Conservation (phyloP, 2,888 invertebrate species). For the Erebia epiphron region DNA sequence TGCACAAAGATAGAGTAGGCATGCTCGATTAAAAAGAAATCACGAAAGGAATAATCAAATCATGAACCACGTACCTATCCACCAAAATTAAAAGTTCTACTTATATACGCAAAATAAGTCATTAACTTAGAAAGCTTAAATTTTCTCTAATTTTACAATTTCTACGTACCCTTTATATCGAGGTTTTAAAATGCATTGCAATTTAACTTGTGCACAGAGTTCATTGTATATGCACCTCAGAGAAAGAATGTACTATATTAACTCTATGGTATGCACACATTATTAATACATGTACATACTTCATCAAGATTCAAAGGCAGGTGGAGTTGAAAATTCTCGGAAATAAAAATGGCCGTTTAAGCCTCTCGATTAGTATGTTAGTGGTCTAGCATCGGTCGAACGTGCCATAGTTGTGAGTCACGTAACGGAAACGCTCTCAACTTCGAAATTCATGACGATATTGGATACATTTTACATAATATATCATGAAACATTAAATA, state of each 20-base stretch:
- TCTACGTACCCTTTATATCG: not conserved
- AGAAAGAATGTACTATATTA: too few species aligned
- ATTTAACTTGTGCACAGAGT: constrained; percentile 7
- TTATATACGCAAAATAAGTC: too few species aligned
- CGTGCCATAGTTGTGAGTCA: constrained; percentile 79
- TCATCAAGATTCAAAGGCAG: constrained; percentile 48
- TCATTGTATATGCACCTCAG: not conserved
- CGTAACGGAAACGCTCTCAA: constrained; percentile 78
- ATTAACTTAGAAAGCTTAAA: not conserved
- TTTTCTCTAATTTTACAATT: not conserved
- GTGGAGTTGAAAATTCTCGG: constrained; percentile 51
- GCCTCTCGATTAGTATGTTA: constrained; percentile 72
- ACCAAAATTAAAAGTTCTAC: too few species aligned
- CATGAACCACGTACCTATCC: too few species aligned
- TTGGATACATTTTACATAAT: constrained; percentile 33
- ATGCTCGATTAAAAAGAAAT: too few species aligned
- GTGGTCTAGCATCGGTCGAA: constrained; percentile 66
- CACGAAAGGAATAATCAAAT: too few species aligned
- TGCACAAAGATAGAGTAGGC: too few species aligned
- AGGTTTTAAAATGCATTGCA: constrained; percentile 3
- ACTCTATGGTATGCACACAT: not conserved
- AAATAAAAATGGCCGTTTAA: constrained; percentile 62
- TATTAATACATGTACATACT: constrained; percentile 21
- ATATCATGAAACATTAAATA: constrained; percentile 28
- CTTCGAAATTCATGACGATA: constrained; percentile 55